These are phyloP conservation scores for Dendrocopos noguchii DNA, from an alignment of 2,113 vertebrate genomes.

Conservation along the genomic window DNA sequence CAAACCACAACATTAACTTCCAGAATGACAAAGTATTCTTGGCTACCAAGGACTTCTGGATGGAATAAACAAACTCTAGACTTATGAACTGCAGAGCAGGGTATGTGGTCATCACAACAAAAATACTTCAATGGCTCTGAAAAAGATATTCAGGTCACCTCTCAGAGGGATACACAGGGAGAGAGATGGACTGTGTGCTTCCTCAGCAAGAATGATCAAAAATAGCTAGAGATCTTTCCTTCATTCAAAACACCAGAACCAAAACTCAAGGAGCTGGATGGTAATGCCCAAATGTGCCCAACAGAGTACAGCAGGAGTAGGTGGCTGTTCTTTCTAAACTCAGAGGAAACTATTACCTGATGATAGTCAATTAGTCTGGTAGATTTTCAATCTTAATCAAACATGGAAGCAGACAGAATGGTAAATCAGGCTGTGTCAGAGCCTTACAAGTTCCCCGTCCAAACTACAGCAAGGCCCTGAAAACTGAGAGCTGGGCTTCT, in stretches of 20 bases:
- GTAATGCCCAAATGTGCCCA: rapidly evolving
- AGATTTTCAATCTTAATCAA: not conserved
- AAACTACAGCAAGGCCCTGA: not conserved
- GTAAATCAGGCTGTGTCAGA: not conserved
- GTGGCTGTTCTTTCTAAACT: not conserved
- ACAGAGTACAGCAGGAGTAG: not conserved
- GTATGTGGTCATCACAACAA: not conserved
- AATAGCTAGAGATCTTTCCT: not conserved
- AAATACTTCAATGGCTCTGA: not conserved
- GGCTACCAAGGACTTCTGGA: not conserved
- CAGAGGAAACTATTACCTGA: not conserved
- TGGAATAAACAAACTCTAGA: not conserved
- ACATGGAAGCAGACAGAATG: not conserved
- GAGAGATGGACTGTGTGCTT: not conserved
- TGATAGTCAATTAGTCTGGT: not conserved
- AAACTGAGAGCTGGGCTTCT: not conserved
- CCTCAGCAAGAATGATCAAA: not conserved
- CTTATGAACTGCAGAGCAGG: not conserved
- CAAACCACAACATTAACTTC: too few species aligned
- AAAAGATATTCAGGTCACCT: not conserved
- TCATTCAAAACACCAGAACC: not conserved
- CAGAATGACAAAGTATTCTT: not conserved
- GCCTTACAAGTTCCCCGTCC: rapidly evolving
- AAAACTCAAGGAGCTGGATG: not conserved
- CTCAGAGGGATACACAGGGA: not conserved